Evolutionary conservation across 1,140 invertebrate genomes (phyloP).

Genomic region (Caenorhabditis tropicalis): DNA sequence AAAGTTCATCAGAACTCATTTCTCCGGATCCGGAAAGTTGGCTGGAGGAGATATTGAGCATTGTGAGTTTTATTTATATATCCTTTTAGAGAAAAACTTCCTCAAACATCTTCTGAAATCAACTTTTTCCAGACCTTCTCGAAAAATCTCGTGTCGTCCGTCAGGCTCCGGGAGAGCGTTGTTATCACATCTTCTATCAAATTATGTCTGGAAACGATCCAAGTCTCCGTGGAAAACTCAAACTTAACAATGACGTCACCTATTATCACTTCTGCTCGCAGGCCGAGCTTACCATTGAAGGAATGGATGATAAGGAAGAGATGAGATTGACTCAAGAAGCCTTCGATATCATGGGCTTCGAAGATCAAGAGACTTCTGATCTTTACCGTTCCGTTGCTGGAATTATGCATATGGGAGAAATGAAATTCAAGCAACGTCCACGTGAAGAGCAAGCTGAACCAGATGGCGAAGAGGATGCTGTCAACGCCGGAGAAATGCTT

Average conservation of each 20-base stretch:
- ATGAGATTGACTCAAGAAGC: conserved; percentile 90
- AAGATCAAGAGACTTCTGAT: conserved; percentile 89
- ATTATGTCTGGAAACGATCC: conserved; percentile 92
- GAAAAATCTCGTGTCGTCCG: conserved; percentile 99
- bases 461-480: conserved; percentile 81
- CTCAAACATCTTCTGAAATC: no score
- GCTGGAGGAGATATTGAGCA: conserved; percentile 99
- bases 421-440: conserved; percentile 99
- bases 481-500: conserved; percentile 76
- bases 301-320: conserved; percentile 95
- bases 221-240: conserved; percentile 76
- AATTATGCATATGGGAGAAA: conserved; percentile 89
- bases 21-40: conserved; percentile 97
- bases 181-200: conserved; percentile 99
- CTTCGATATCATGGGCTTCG: conserved; percentile 97
- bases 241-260: conserved; percentile 68
- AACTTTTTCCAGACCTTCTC: conserved; percentile 82
- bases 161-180: conserved; percentile 94
- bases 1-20: conserved; percentile 99
- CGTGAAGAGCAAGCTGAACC: conserved; percentile 99
- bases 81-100: no score
- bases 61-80: conserved; percentile 82
- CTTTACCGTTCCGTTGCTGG: conserved; percentile 94
- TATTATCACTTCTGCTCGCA: conserved; percentile 84
- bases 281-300: conserved; percentile 94